phyloP scores from a whole-genome alignment of 2,888 invertebrate species.

The Epirrita christyi region DNA sequence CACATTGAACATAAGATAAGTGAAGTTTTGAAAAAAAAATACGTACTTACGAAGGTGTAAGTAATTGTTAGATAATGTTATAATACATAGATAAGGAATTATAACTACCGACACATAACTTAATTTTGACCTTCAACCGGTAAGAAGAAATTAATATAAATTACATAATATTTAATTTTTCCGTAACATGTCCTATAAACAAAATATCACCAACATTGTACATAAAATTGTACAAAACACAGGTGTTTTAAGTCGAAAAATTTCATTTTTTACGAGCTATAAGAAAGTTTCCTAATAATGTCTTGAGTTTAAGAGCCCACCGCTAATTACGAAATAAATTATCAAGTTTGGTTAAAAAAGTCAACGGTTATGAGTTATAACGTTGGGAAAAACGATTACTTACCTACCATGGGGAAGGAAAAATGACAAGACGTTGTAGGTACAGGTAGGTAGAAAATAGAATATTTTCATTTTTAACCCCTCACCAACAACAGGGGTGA shows the following conservation, averaged over 20 bases:
- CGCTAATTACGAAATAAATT: conserved; percentile 84
- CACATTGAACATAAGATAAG: too few species aligned
- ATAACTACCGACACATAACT: too few species aligned
- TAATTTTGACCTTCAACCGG: too few species aligned
- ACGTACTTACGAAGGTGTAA: too few species aligned
- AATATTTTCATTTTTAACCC: too few species aligned
- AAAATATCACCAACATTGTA: conserved; percentile 39
- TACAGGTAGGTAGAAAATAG: too few species aligned
- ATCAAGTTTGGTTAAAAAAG: conserved; percentile 77
- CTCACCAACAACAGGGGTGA: too few species aligned
- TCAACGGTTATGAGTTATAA: conserved; percentile 67
- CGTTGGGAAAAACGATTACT: conserved; percentile 54
- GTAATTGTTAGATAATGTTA: too few species aligned
- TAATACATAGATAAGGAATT: too few species aligned
- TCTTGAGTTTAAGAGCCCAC: conserved; percentile 67
- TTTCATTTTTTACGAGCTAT: conserved; percentile 76
- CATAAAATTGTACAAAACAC: conserved; percentile 44
- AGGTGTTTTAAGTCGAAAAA: conserved; percentile 65
- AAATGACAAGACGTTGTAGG: conserved; percentile 14
- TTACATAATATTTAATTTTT: not conserved
- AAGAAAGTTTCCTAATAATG: conserved; percentile 83
- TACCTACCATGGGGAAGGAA: conserved; percentile 32
- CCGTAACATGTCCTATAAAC: conserved; percentile 33
- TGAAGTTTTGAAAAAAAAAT: too few species aligned
- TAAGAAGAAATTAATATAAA: too few species aligned